Conservation (phyloP, 2,113 vertebrate species). For the Cryptoleucopteryx plumbea region DNA sequence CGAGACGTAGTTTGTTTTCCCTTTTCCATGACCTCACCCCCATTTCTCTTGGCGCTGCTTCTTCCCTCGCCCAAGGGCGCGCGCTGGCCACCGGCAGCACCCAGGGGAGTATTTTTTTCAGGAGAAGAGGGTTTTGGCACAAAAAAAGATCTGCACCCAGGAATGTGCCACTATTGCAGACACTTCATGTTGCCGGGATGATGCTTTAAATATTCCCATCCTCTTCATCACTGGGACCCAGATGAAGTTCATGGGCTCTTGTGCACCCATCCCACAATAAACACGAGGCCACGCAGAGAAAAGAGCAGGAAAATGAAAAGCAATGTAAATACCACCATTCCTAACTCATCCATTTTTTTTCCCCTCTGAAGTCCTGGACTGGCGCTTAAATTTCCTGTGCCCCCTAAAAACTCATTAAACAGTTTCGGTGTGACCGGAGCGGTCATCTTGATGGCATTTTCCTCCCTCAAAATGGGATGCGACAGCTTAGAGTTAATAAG, state of each 20-base stretch:
- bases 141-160: background rate
- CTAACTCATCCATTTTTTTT: background rate
- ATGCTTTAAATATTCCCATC: background rate
- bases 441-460: background rate
- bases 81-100: background rate
- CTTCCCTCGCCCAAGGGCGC: accelerated
- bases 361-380: background rate
- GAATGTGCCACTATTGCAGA: background rate
- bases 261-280: background rate
- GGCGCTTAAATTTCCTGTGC: background rate
- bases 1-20: background rate
- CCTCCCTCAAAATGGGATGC: constrained; percentile 9
- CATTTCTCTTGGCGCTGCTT: background rate
- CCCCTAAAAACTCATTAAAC: background rate
- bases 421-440: background rate
- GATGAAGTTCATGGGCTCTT: accelerated
- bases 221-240: background rate
- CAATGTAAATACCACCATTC: background rate
- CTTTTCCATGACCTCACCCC: background rate
- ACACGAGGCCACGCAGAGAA: accelerated
- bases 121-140: accelerated
- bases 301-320: background rate
- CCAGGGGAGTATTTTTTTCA: background rate
- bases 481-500: constrained; percentile 51
- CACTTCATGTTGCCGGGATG: background rate